Conservation (phyloP, 2,888 invertebrate genomes). For the Alitta virens region DNA sequence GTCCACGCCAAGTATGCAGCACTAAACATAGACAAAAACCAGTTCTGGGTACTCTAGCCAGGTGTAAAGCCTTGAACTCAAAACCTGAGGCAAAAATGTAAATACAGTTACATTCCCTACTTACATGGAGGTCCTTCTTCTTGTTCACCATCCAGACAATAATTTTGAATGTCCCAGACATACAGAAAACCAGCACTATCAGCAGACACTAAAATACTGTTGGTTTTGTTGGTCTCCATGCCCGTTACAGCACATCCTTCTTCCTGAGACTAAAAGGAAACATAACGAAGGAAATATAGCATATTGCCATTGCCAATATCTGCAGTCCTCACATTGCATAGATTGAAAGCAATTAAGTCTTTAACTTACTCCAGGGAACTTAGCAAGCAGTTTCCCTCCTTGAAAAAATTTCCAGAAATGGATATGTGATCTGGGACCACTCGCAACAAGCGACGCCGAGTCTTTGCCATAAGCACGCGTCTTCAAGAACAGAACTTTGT, state of each 20-base stretch:
- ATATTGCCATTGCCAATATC: too few species aligned
- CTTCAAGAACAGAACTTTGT: constrained; percentile 50
- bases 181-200: constrained; percentile 55
- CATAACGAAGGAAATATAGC: too few species aligned
- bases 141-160: constrained; percentile 39
- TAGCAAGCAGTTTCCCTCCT: constrained; percentile 50
- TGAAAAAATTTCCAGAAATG: constrained; percentile 57
- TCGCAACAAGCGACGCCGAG: constrained; percentile 50
- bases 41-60: too few species aligned
- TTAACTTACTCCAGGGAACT: constrained; percentile 54
- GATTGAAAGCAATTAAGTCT: too few species aligned
- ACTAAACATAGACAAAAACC: constrained; percentile 36
- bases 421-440: constrained; percentile 49
- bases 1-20: constrained; percentile 52
- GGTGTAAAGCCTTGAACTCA: too few species aligned
- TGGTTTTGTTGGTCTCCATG: constrained; percentile 39
- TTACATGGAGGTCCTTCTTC: constrained; percentile 48
- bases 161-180: constrained; percentile 51
- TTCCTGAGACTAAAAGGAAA: constrained; percentile 24
- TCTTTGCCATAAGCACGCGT: constrained; percentile 48
- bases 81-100: too few species aligned
- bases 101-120: too few species aligned
- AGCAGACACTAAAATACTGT: constrained; percentile 45
- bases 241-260: constrained; percentile 32
- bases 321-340: too few species aligned